Percentiles rank a stretch among this genome's conserved stretches.
phyloP scores from a whole-genome alignment of 2,113 vertebrate genomes.

The Onychorhynchus coronatus region DNA sequence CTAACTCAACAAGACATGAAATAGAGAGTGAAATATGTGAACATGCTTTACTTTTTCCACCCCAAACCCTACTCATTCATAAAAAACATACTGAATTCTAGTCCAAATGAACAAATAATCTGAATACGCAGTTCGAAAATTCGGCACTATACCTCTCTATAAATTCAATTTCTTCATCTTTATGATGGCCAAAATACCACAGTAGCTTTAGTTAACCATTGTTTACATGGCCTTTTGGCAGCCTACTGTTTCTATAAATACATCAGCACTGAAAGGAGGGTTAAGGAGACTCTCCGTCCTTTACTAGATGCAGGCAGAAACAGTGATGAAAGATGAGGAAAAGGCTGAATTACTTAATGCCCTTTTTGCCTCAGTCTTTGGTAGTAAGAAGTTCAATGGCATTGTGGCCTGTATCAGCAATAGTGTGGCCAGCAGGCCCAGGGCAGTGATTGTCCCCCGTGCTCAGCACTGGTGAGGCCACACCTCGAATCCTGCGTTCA shows the following conservation, averaged over 20 bases:
- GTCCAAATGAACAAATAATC: neutral
- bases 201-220: neutral
- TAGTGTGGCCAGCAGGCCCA: neutral
- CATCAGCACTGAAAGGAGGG: neutral
- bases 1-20: neutral
- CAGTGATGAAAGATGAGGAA: neutral
- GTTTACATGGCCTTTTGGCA: neutral
- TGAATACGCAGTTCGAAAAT: neutral
- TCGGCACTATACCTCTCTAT: neutral
- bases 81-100: neutral
- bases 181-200: neutral
- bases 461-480: neutral
- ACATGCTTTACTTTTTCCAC: neutral
- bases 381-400: neutral
- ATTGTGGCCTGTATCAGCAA: neutral
- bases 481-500: neutral
- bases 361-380: neutral
- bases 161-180: neutral
- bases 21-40: neutral
- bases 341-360: neutral
- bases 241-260: neutral
- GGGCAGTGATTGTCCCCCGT: neutral
- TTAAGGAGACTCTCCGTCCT: neutral
- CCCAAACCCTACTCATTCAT: neutral
- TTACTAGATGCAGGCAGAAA: fast-evolving